Conservation (phyloP, 2,888 invertebrate species). For the Folsomia manolachei region DNA sequence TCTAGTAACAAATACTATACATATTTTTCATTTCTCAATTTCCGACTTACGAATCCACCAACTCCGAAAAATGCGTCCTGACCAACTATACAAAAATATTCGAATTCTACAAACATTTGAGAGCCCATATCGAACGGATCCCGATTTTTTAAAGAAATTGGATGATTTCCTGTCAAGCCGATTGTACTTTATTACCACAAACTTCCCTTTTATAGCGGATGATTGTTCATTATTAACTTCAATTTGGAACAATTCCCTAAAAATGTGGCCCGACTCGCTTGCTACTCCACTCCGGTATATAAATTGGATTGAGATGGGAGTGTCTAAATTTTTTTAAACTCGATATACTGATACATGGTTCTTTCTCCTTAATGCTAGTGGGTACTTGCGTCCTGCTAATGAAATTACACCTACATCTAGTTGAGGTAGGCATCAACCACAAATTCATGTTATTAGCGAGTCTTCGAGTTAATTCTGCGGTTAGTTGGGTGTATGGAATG, state of each 20-base stretch:
- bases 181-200: slow-evolving; percentile 2
- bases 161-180: not conserved
- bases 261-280: not conserved
- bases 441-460: slow-evolving; percentile 7
- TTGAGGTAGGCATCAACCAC: slow-evolving; percentile 6
- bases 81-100: too few species aligned
- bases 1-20: too few species aligned
- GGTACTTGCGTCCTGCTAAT: not conserved
- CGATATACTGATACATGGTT: too few species aligned
- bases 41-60: too few species aligned
- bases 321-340: too few species aligned
- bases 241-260: not conserved
- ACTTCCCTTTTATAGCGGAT: not conserved
- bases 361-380: not conserved
- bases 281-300: not conserved
- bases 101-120: too few species aligned
- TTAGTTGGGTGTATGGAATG: not conserved
- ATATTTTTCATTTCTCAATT: too few species aligned
- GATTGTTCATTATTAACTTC: not conserved
- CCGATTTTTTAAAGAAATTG: too few species aligned
- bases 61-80: too few species aligned
- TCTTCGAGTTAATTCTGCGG: not conserved
- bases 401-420: slow-evolving; percentile 6
- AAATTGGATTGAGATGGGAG: too few species aligned
- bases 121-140: too few species aligned